Evolutionary conservation across 2,113 vertebrate genomes (phyloP), one percentile per base, ranked within the genome.

Genomic region (Thinocorus orbignyianus): DNA sequence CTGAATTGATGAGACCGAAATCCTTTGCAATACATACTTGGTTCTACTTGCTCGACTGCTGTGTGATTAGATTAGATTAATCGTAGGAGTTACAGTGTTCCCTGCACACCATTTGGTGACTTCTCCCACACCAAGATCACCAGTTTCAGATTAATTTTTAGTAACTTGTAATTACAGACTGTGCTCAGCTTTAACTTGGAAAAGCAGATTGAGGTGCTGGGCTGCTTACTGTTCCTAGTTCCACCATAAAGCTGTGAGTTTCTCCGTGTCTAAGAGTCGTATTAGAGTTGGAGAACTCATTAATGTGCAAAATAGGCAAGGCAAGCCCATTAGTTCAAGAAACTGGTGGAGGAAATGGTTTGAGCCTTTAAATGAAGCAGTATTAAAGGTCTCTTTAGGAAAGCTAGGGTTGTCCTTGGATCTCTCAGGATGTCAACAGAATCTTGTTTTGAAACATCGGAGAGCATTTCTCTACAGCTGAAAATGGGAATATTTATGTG

Each of bases 221-320:
- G 19, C 26, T 0, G 0, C 10, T 42, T 10, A 2, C 18, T 71
- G 5, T 15, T 44, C 12, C 26, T 22, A 13, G 10, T 28, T 48
- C 16, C 2, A 0, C 23, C 18, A 8, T 15, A 10, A 25, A 64
- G 48, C 71, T 62, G 23, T 9, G 42, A 25, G 11, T 3, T n/a
- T 62, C 10, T 9, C 5, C 5, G 30, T 8, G 7, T 23, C 24
- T 7, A 8, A 35, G n/a, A 11, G 7, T 5, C 83, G 10, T 25
- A 0, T 30, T 24, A 8, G 41, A 42, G 24, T 3, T 24, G 10
- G 8, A n/a, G 31, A 54, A 31, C 42, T 31, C 23, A 8, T 10
- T 7, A 3, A 2, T 13, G 17, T 66, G 31, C 28, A 20, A 19
- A 55, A 23, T 4, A 14, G 8, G 16, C 5, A 3, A 11, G 33